Conservation (phyloP, 2,797 vertebrate genomes). For the Harpagifer antarcticus region DNA sequence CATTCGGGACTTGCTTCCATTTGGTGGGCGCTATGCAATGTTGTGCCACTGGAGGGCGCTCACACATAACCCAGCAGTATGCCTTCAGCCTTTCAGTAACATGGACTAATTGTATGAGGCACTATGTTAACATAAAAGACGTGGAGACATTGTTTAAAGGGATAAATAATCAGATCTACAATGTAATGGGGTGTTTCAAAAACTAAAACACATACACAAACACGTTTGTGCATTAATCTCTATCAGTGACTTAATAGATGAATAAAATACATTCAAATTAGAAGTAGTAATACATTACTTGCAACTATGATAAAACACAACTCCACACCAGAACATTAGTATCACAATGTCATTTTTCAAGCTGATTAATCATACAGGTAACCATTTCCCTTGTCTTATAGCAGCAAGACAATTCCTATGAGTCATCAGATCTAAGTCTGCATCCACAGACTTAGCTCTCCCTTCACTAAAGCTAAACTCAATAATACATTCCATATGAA, state of each 20-base stretch:
- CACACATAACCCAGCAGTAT: conserved; percentile 17
- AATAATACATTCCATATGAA: conserved; percentile 51
- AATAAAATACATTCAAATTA: conserved; percentile 81
- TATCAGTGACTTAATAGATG: conserved; percentile 46
- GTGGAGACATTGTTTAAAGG: conserved; percentile 24
- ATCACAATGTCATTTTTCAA: conserved; percentile 51
- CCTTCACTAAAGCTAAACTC: conserved; percentile 22
- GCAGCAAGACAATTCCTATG: conserved; percentile 64
- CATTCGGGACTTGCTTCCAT: conserved; percentile 62
- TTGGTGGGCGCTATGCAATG: conserved; percentile 26
- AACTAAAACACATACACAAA: conserved; percentile 21
- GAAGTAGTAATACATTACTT: conserved; percentile 54
- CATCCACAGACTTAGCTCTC: conserved; percentile 6
- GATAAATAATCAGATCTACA: conserved; percentile 25
- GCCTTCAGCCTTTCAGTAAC: conserved; percentile 9
- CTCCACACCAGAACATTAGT: conserved; percentile 23
- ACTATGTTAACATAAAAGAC: conserved; percentile 56
- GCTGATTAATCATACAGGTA: conserved; percentile 43
- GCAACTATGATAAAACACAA: conserved; percentile 42
- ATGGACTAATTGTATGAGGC: conserved; percentile 63
- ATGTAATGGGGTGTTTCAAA: not conserved
- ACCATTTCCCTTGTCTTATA: conserved; percentile 44
- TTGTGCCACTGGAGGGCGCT: conserved; percentile 66
- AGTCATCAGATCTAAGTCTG: conserved; percentile 38
- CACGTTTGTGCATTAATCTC: conserved; percentile 27